A percentile compares a stretch with the other conserved stretches of the same genome.
These are phyloP conservation scores for Vanessa tameamea DNA, from an alignment of 1,140 invertebrate species.

Conservation along the genomic window DNA sequence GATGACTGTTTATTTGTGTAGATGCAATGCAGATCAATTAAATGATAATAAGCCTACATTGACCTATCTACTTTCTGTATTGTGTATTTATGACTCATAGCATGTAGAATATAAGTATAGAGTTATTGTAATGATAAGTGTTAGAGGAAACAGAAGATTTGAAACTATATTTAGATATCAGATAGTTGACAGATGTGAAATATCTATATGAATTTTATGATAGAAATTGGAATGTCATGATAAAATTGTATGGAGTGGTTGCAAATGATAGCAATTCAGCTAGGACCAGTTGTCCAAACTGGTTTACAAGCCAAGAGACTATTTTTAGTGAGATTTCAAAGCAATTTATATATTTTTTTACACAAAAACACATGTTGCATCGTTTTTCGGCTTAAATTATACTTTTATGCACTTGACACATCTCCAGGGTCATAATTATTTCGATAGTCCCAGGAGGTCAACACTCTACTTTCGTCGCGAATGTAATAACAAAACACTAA, in stretches of 20 bases:
- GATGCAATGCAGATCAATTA: conserved; percentile 37
- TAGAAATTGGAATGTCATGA: conserved; percentile 4
- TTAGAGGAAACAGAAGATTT: not conserved
- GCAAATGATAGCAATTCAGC: conserved; percentile 20
- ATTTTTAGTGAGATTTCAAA: conserved; percentile 17
- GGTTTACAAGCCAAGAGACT: conserved; percentile 5
- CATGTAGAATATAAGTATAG: not conserved
- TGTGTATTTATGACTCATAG: not conserved
- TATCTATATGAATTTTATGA: not conserved
- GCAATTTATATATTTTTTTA: conserved; percentile 57
- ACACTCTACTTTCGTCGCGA: conserved; percentile 49
- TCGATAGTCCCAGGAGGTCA: conserved; percentile 41
- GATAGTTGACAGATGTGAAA: too few relatives aligned
- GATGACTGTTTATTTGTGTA: conserved; percentile 23
- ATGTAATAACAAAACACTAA: conserved; percentile 53
- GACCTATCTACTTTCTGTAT: not conserved
- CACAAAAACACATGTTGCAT: conserved; percentile 64
- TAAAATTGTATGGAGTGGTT: not conserved
- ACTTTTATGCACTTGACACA: conserved; percentile 47
- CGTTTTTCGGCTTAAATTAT: conserved; percentile 52
- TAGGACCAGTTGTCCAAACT: conserved; percentile 7
- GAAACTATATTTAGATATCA: not conserved
- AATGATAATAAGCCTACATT: conserved; percentile 2
- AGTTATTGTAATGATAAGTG: not conserved
- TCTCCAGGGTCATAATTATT: conserved; percentile 31